phyloP scores from a whole-genome alignment of 2,113 vertebrate genomes.

The Speoplatyrhinus poulsoni region DNA sequence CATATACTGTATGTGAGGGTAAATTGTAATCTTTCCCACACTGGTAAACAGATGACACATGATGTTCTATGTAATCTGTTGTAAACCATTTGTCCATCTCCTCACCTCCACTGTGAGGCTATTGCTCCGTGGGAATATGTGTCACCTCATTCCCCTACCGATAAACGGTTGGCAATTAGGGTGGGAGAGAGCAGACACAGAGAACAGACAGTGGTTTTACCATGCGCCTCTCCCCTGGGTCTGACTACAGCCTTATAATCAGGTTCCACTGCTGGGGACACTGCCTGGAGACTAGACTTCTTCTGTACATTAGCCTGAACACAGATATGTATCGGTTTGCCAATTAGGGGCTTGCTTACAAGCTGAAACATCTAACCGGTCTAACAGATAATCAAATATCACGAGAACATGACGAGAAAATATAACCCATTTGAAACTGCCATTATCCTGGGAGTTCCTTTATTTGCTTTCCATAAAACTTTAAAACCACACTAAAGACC shows the following conservation, averaged over 20 bases:
- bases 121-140: constrained; percentile 30
- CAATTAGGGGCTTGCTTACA: too few relatives aligned
- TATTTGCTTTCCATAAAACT: too few relatives aligned
- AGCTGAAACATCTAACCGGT: too few relatives aligned
- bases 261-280: background rate
- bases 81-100: background rate
- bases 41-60: background rate
- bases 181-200: constrained; percentile 14
- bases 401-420: too few relatives aligned
- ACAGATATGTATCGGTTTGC: too few relatives aligned
- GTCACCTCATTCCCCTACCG: constrained; percentile 8
- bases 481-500: too few relatives aligned
- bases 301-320: too few relatives aligned
- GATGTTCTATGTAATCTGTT: background rate
- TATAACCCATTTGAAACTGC: too few relatives aligned
- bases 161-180: constrained; percentile 28
- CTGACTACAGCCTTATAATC: constrained; percentile 27
- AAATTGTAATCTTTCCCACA: too few relatives aligned
- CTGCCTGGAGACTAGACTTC: constrained; percentile 20
- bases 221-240: constrained; percentile 12
- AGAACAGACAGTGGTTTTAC: constrained; percentile 33
- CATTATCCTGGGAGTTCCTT: too few relatives aligned
- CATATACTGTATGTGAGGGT: too few relatives aligned
- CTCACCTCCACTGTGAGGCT: background rate
- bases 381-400: too few relatives aligned